A percentile compares a stretch with the other conserved stretches of the same genome.
These are phyloP conservation scores for Anorthoa munda DNA, from an alignment of 2,888 invertebrate species.

Conservation along the genomic window DNA sequence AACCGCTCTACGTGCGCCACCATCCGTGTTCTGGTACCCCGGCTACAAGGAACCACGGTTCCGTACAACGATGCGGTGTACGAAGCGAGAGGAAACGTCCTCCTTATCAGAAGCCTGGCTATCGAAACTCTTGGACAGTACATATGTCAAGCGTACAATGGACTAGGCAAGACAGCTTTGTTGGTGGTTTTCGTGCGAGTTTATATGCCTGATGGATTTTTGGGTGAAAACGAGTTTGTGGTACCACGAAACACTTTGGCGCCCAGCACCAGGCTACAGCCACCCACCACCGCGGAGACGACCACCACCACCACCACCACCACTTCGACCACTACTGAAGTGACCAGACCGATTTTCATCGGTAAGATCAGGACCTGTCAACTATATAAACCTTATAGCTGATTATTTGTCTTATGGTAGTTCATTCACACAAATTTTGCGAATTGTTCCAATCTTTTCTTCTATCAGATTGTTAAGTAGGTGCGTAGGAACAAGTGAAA, in stretches of 20 bases:
- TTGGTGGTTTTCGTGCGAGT: constrained; percentile 94
- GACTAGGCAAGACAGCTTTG: constrained; percentile 94
- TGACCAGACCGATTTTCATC: constrained; percentile 75
- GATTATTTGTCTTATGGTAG: constrained; percentile 36
- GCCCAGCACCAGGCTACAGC: constrained; percentile 62
- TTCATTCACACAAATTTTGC: not conserved
- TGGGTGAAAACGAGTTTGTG: constrained; percentile 70
- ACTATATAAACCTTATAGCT: constrained; percentile 8
- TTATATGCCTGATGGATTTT: constrained; percentile 92
- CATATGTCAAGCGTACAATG: constrained; percentile 97
- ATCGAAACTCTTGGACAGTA: constrained; percentile 95
- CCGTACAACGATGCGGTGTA: constrained; percentile 93
- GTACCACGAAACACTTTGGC: constrained; percentile 67
- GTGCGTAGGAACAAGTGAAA: no score
- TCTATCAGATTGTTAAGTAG: no score
- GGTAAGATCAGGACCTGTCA: constrained; percentile 78
- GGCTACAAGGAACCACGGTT: constrained; percentile 93
- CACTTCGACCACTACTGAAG: constrained; percentile 57
- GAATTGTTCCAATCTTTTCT: not conserved
- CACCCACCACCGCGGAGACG: constrained; percentile 57
- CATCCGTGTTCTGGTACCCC: constrained; percentile 96
- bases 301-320: constrained; percentile 63
- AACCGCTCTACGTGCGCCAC: constrained; percentile 93
- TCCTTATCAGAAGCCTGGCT: constrained; percentile 94
- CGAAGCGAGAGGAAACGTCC: constrained; percentile 94